Conservation (phyloP, 2,113 vertebrate genomes). For the Rhabdornis inornatus region DNA sequence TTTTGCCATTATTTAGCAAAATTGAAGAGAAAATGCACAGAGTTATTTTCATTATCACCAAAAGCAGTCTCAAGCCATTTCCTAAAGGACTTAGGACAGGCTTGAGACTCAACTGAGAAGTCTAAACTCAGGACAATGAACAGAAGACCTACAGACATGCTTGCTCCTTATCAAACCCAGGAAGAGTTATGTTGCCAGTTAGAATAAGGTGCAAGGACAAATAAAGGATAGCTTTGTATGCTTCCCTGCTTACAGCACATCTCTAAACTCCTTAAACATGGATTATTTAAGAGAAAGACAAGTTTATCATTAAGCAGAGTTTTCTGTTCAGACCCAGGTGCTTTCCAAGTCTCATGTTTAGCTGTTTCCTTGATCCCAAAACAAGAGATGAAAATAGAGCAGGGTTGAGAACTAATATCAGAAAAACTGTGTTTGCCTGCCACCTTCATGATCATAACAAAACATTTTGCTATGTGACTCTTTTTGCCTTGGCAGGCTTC, state of each 20-base stretch:
- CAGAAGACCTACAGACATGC: background rate
- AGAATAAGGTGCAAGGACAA: background rate
- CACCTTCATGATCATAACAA: background rate
- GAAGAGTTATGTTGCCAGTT: background rate
- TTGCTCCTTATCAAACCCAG: background rate
- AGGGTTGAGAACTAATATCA: background rate
- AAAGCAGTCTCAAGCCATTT: background rate
- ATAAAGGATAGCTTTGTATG: background rate
- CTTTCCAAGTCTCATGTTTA: background rate
- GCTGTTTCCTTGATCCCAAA: background rate
- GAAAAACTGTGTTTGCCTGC: background rate
- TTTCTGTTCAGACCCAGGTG: background rate
- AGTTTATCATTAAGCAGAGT: background rate
- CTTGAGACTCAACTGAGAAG: background rate
- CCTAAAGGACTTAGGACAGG: background rate
- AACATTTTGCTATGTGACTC: background rate
- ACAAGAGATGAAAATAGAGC: background rate
- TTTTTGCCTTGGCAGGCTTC: background rate
- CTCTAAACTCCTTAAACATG: background rate
- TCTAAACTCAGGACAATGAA: background rate
- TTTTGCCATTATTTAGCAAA: background rate
- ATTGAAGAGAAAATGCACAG: background rate
- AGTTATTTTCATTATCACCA: background rate
- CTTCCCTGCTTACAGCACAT: background rate
- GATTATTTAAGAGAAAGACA: background rate